Evolutionary conservation across 2,113 vertebrate species (phyloP), one percentile per base, ranked within the genome.

Genomic region (Seriola quinqueradiata): DNA sequence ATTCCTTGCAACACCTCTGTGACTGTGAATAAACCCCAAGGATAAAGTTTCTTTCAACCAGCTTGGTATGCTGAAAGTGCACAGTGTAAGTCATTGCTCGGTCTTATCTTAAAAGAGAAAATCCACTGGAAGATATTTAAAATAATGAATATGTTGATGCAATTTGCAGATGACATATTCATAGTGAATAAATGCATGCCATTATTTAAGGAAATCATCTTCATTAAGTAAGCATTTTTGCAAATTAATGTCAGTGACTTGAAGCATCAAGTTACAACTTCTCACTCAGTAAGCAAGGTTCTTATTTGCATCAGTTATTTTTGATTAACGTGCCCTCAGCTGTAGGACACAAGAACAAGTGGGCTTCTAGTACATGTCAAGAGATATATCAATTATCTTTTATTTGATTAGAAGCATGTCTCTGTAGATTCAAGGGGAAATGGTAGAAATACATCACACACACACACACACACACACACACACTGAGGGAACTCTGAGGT

Each of bases 181-280:
- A 73, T 54, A 75, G 73, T 87, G 86, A 91, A 93, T 91, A 90
- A 76, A 90, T 92, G 71, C 79, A 85, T 89, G 64, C 1, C 75
- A 90, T 92, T 91, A 88, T 86, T 89, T 91, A 90, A 80, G 83
- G 77, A 82, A 90, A 89, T 84, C 36, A 68, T 77, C 68, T 85
- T 90, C 88, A 91, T 91, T 81, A 89, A 83, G 76, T 88, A 91
- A 90, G 81, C 88, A 78, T 90, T 89, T 91, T 90, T 91, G 85
- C 68, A 90, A 92, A 92, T 91, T 75, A 91, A 87, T 91, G 86
- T 88, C 87, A 90, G 13, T 77, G 70, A 89, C 73, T 86, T 81
- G 10, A 50, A 69, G 48, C 59, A 21, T 90, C 77, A 90, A 69
- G 28, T 68, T 83, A 63, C 69, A 79, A 74, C 70, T 61, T 79